Evolutionary conservation across 2,797 vertebrate species (phyloP), one percentile per base, ranked within the genome.

Genomic region (Glyptemys insculpta): DNA sequence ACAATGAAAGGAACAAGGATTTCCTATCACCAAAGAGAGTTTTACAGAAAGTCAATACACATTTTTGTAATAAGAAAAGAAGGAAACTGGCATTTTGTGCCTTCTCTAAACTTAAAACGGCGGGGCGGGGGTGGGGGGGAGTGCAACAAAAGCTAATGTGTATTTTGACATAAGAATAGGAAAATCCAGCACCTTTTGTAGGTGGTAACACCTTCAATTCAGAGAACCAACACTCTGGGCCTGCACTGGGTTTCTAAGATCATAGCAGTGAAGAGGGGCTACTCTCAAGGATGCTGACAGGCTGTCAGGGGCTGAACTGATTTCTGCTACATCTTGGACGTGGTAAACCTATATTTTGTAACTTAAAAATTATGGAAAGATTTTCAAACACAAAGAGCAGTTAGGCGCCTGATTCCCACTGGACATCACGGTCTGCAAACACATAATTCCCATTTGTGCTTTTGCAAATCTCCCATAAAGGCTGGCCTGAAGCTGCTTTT

Each of bases 1-100:
- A 96, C 96, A 94, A 96, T 94, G 93, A 89, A 95, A 97, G 97
- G 96, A 98, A 97, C 92, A 94, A 96, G 96, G 95, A 97, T 97
- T 96, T 97, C 95, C 97, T 96, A 90, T 0, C 1, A 90, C 91
- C 86, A 85, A 31, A 83, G 81, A 80, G 62, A 88, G 94, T 79
- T 87, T 68, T 50, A 94, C 57, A 91, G 83, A 81, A 78, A 34
- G 2, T 18, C 37, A 86, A 34, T 34, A 56, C 72, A 56, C 52
- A 79, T 89, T 96, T 72, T 94, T 94, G 87, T 96, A 89, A 92
- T 53, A 94, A 91, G 89, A 85, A 92, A 97, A 97, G 92, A 92
- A 97, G 95, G 96, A 97, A 97, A 92, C 83, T 72, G 81, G 74
- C 91, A 81, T 57, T 92, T 95, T 83, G 81, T 81, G 21, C 89